Evolutionary conservation across 2,797 vertebrate genomes (phyloP), one percentile per base, ranked within the genome.

Genomic region (Macropodus opercularis): DNA sequence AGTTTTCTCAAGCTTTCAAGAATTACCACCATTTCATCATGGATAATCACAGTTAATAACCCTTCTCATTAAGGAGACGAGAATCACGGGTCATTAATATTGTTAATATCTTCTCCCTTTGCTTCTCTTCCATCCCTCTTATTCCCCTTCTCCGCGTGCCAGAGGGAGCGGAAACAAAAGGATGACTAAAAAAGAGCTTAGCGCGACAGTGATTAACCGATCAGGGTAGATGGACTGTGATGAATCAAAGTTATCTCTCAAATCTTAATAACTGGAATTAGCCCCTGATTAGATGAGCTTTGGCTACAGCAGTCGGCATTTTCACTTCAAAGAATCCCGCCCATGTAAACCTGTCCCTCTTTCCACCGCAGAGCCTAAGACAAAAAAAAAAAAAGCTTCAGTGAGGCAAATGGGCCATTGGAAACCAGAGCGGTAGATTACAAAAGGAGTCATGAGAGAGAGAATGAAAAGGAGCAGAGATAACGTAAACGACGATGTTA

Each of bases 221-320:
- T 90, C 72, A 74, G 77, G 83, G 72, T 77, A 87, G 89, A 89
- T 88, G 87, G 87, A 83, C 86, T 84, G 86, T 84, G 88, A 87
- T 90, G 87, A 92, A 88, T 89, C 88, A 89, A 85, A 90, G 83
- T 85, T 90, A 90, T 89, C 86, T 84, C 85, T 84, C 84, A 77
- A 84, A 91, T 92, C 90, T 90, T 90, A 88, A 89, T 89, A 89
- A 91, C 66, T 85, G 83, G 88, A 91, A 91, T 92, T 90, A 90
- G 87, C 78, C 75, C 52, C 80, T 87, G 89, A 90, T 91, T 89
- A 90, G 88, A 88, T 78, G 80, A 88, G 84, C 84, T 81, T 64
- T 79, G 84, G 85, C 80, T 79, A 63, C 77, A 63, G 81, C 54
- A 4, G 64, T 66, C 54, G 9, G 77, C 66, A 62, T 72, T 77